Evolutionary conservation across 2,113 vertebrate species (phyloP), one percentile per base, ranked within the genome.

Genomic region (Amblyopsis rosae): DNA sequence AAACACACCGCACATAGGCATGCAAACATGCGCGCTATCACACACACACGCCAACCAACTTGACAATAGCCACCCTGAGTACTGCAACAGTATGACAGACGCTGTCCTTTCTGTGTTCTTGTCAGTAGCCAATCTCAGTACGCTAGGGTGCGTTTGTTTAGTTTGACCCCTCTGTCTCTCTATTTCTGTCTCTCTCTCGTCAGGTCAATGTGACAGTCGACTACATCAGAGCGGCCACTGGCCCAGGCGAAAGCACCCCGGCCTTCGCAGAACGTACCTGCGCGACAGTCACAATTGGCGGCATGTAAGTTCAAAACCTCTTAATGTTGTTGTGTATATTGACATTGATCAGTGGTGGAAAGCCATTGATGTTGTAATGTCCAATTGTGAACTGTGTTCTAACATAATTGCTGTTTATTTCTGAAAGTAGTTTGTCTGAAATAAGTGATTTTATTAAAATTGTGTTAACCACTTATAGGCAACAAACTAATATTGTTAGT

Each of bases 241-340:
- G 91, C 0, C 94, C 94, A 54, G 94, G 93, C 3, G 96, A 98
- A 72, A 70, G 86, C 16, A 94, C 95, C 0, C 89, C 96, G 0
- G 95, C 95, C 71, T 99, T 98, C 82, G 82, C 97, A 17, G 97
- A 99, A 76, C 95, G 97, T 70, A 99, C 97, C 53, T 99, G 97
- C 72, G 95, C 96, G 62, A 99, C 97, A 0, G 95, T 99, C 58
- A 95, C 94, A 77, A 99, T 98, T 8, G 96, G 96, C 26, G 97
- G 97, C 55, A 98, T 98, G 97, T 98, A 84, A 98, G 97, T 95
- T 58, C 46, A 12, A 32, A 1, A 13, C 26, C 33, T 50, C 9
- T 33, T 4, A 32, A 12, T n/a, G 3, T 4, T 33, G 3, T 11
- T 15, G 13, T 50, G 3, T 57, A 70, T 58, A 12, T 13, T n/a